Base-by-base conservation (phyloP, 2,888 invertebrate species). In the Torymus auratus region DNA sequence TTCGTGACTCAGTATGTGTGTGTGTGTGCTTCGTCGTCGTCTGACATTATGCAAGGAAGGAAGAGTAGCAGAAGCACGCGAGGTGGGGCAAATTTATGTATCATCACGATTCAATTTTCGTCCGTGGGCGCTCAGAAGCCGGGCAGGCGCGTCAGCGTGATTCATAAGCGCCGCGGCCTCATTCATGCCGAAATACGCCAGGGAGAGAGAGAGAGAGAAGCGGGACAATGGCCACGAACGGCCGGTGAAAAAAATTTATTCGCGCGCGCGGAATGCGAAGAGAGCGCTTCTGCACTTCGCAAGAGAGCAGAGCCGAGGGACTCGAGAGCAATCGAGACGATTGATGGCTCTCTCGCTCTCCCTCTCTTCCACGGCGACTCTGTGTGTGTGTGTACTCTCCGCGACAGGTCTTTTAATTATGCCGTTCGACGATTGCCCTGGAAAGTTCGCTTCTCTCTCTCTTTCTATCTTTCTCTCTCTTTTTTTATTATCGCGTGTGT, bases 11-110 rank as follows among this genome's bases (percentile, higher is more conserved):
- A 56, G 55, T 64, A 28, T n/a, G 20, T 12, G 68, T 7, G 41
- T 41, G 41, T 41, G 41, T 10, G 41, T 41, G 20, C 61, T 53
- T n/a, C 64, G 62, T 56, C 64, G 23, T 14, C 12, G 1, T 17
- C 41, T 15, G 17, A n/a, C 82, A 84, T 85, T 83, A 83, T 83
- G 64, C 78, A 72, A 82, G 69, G 70, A 68, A 60, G 23, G 73
- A 82, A 81, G 72, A 78, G 78, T 70, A 53, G 67, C 41, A 41
- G 73, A 50, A 75, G 64, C n/a, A 1, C 20, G 0, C 10, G 71
- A 61, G 77, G 71, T 52, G 68, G 71, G 74, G 75, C 61, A 71
- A 78, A 82, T 78, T 71, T 82, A 82, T 82, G 75, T 75, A 82
- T 75, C 71, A 82, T 82, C 78, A 75, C 71, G 78, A 82, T 74